Evolutionary conservation across 2,888 invertebrate genomes (phyloP).

Genomic region (Cryptocephalus moraei): DNA sequence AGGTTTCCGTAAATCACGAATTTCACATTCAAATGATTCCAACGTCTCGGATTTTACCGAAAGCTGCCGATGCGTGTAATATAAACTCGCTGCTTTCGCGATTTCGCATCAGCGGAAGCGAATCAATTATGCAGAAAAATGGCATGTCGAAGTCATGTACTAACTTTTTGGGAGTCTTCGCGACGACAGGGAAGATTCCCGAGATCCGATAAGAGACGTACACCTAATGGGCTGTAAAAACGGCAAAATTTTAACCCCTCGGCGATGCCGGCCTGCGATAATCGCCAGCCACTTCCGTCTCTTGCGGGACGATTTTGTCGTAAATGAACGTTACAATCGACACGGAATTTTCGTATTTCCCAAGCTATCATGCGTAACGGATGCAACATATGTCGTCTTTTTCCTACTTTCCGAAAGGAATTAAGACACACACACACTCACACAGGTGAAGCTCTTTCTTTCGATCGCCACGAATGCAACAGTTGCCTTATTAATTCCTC

Average conservation of each 20-base stretch:
- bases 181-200: too few relatives aligned
- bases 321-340: slow-evolving; percentile 22
- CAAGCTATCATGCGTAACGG: slow-evolving; percentile 36
- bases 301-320: slow-evolving; percentile 9
- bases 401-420: slow-evolving; percentile 6
- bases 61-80: too few relatives aligned
- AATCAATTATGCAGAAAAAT: too few relatives aligned
- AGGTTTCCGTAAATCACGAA: too few relatives aligned
- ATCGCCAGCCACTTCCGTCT: slow-evolving; percentile 9
- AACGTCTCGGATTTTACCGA: too few relatives aligned
- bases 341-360: slow-evolving; percentile 24
- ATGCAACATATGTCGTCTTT: slow-evolving; percentile 31
- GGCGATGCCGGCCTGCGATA: slow-evolving; percentile 1
- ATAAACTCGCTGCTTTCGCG: too few relatives aligned
- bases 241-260: slow-evolving; percentile 12
- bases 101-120: too few relatives aligned
- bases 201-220: neutral
- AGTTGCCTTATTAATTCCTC: slow-evolving; percentile 1
- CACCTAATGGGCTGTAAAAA: slow-evolving; percentile 13
- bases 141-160: too few relatives aligned
- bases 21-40: too few relatives aligned
- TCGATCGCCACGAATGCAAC: neutral
- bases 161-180: too few relatives aligned
- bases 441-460: slow-evolving; percentile 23
- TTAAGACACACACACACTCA: slow-evolving; percentile 10